phyloP scores from a whole-genome alignment of 2,797 vertebrate genomes.

The Paguma larvata region DNA sequence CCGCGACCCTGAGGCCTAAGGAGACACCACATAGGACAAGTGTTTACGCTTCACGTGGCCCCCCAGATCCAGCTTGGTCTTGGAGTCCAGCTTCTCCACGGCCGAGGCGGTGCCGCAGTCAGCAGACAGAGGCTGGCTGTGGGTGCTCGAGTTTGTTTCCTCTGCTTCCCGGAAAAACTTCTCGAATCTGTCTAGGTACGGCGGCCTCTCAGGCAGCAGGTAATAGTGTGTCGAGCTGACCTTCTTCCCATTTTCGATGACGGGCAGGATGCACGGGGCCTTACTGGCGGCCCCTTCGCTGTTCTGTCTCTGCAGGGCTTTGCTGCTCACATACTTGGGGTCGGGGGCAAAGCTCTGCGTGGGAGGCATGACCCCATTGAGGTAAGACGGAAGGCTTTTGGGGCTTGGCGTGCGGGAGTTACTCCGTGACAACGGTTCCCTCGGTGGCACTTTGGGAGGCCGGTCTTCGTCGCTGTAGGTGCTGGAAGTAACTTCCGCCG shows the following conservation, averaged over 20 bases:
- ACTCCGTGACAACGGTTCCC: constrained; percentile 93
- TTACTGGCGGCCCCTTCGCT: constrained; percentile 93
- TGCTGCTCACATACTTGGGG: constrained; percentile 96
- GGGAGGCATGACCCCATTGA: constrained; percentile 97
- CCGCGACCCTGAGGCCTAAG: constrained; percentile 63
- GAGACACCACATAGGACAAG: constrained; percentile 92
- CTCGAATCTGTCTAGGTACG: constrained; percentile 93
- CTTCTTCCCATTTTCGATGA: constrained; percentile 96
- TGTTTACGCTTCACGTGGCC: constrained; percentile 90
- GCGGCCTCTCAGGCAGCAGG: constrained; percentile 94
- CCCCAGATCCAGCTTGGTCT: constrained; percentile 81
- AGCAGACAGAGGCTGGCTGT: constrained; percentile 82
- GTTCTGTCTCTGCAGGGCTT: constrained; percentile 95
- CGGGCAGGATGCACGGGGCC: constrained; percentile 95
- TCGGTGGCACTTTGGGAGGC: constrained; percentile 96
- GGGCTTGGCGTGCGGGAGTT: constrained; percentile 96
- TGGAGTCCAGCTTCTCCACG: constrained; percentile 83
- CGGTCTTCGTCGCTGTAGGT: constrained; percentile 95
- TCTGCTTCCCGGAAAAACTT: constrained; percentile 93
- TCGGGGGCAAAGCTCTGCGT: constrained; percentile 99
- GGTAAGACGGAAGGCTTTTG: constrained; percentile 96
- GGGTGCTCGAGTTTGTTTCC: constrained; percentile 79
- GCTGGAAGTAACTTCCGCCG: constrained; percentile 95
- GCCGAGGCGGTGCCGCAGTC: constrained; percentile 74
- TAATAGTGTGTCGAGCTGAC: constrained; percentile 97